These are phyloP conservation scores for Iguana delicatissima DNA, from an alignment of 2,797 vertebrate species.

Conservation along the genomic window DNA sequence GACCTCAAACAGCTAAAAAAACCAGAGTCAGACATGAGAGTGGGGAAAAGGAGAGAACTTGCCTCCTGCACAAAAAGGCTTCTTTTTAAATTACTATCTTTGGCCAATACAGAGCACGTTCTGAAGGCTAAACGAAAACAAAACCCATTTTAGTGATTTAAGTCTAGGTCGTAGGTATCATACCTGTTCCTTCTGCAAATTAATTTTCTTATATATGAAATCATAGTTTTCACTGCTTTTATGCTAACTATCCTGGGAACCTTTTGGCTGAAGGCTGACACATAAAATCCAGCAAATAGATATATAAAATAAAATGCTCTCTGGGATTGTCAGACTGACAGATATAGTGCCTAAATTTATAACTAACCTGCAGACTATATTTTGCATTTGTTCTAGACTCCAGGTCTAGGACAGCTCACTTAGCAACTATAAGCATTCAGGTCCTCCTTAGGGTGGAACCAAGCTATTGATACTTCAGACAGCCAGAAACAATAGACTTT, in stretches of 20 bases:
- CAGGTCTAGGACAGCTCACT: not conserved
- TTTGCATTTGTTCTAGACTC: not conserved
- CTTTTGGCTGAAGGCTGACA: not conserved
- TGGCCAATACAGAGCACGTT: too few relatives aligned
- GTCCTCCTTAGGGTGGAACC: too few relatives aligned
- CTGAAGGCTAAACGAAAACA: too few relatives aligned
- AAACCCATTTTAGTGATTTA: too few relatives aligned
- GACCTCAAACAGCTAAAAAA: conserved; percentile 88
- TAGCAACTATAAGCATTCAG: too few relatives aligned
- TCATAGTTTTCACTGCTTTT: too few relatives aligned
- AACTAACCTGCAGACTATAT: not conserved
- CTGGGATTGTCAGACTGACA: not conserved
- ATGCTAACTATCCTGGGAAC: not conserved
- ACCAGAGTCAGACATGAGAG: not conserved
- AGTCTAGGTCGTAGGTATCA: too few relatives aligned
- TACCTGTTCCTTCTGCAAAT: not conserved
- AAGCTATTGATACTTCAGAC: too few relatives aligned
- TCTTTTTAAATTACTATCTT: not conserved
- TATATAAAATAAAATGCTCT: not conserved
- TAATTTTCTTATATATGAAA: not conserved
- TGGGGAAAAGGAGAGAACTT: not conserved
- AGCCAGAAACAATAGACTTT: too few relatives aligned
- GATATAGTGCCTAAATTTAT: not conserved
- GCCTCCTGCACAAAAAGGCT: not conserved
- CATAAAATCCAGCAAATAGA: too few relatives aligned